A percentile compares a stretch with the other conserved stretches of the same genome.
Evolutionary conservation across 1,140 invertebrate species (phyloP).

Genomic region (Hycleus cichorii): DNA sequence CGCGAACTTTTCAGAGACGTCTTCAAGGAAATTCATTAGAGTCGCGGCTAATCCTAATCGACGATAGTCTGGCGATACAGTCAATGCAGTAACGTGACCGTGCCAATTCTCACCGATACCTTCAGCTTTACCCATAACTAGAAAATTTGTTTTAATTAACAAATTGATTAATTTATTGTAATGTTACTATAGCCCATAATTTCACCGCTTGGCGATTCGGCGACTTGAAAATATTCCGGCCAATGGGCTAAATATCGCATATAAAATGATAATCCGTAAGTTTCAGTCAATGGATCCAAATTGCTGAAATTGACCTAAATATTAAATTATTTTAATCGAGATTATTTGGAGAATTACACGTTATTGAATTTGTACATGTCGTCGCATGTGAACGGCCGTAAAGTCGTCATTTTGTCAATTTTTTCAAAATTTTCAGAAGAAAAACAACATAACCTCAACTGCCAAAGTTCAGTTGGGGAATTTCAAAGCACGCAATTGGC

Average conservation of each 20-base stretch:
- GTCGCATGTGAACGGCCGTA: slow-evolving; percentile 86
- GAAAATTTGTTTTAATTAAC: background rate
- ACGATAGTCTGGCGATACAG: slow-evolving; percentile 91
- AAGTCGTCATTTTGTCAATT: slow-evolving; percentile 69
- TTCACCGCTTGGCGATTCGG: slow-evolving; percentile 87
- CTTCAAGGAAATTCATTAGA: slow-evolving; percentile 93
- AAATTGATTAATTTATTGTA: slow-evolving; percentile 41
- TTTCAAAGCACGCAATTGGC: too few relatives aligned
- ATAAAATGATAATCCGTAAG: slow-evolving; percentile 96
- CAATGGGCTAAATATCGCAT: slow-evolving; percentile 96
- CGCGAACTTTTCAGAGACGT: slow-evolving; percentile 87
- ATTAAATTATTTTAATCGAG: background rate
- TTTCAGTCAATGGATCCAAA: slow-evolving; percentile 94
- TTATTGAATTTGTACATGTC: slow-evolving; percentile 96
- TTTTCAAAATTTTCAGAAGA: background rate
- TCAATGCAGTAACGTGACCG: slow-evolving; percentile 96
- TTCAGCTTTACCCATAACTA: slow-evolving; percentile 99
- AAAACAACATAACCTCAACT: too few relatives aligned
- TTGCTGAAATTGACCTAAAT: slow-evolving; percentile 57
- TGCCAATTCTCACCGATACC: slow-evolving; percentile 94
- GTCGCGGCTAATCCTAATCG: slow-evolving; percentile 84
- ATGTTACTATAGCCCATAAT: slow-evolving; percentile 95
- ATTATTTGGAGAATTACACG: slow-evolving; percentile 64
- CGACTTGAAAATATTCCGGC: slow-evolving; percentile 98
- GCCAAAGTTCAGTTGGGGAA: too few relatives aligned